Evolutionary conservation across 2,797 vertebrate genomes (phyloP).

Genomic region (Anabacerthia variegaticeps): DNA sequence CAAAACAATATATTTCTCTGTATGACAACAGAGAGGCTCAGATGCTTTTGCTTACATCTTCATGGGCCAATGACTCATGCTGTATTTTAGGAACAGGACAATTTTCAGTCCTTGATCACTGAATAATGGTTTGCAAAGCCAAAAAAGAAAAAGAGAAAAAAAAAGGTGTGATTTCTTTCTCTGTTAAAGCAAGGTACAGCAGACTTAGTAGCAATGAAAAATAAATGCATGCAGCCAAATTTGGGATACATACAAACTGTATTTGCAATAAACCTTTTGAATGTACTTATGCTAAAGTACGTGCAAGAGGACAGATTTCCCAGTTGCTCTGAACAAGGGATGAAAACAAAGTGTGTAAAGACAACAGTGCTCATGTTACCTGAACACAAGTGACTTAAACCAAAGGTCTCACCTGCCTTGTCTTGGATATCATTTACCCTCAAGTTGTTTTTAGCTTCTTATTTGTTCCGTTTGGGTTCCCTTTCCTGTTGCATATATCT

Average conservation of each 20-base stretch:
- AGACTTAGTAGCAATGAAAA: neutral
- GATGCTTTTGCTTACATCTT: neutral
- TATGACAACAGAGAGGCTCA: neutral
- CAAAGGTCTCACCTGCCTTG: neutral
- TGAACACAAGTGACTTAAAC: neutral
- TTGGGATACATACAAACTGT: neutral
- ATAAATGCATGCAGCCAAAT: neutral
- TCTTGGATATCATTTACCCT: neutral
- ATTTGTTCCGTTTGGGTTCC: neutral
- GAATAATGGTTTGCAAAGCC: neutral
- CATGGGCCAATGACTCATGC: neutral
- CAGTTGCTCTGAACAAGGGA: neutral
- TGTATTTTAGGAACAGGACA: neutral
- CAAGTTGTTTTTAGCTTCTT: neutral
- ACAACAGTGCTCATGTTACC: neutral
- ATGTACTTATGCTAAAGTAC: neutral
- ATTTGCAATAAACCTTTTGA: neutral
- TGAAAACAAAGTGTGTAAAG: neutral
- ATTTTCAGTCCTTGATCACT: neutral
- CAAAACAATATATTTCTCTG: neutral
- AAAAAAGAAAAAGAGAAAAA: neutral
- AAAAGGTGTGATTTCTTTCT: neutral
- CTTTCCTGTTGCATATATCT: neutral
- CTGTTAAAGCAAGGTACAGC: neutral
- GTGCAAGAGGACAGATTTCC: neutral